phyloP scores from a whole-genome alignment of 2,113 vertebrate species.

The Zingel zingel region DNA sequence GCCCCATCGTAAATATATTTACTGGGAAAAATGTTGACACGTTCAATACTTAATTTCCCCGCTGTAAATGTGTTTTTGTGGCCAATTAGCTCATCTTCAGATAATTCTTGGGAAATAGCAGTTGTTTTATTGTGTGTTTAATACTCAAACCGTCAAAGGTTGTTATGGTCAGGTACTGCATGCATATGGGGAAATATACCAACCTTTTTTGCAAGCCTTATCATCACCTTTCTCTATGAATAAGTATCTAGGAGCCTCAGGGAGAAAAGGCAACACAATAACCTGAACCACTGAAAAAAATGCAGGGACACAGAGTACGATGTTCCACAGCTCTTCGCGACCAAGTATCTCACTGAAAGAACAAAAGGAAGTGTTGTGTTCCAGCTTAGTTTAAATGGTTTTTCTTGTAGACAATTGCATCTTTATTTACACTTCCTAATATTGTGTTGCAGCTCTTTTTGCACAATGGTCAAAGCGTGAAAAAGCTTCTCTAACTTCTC shows the following conservation, averaged over 20 bases:
- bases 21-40: too few relatives aligned
- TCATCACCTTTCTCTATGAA: conserved; percentile 82
- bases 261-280: conserved; percentile 77
- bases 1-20: too few relatives aligned
- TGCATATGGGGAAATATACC: conserved; percentile 3
- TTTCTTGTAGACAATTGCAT: too few relatives aligned
- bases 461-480: background rate
- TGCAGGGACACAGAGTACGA: conserved; percentile 75
- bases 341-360: conserved; percentile 82
- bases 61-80: background rate
- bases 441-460: background rate
- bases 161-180: background rate
- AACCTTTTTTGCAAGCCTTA: conserved; percentile 79
- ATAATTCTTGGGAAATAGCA: background rate
- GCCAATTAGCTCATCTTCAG: background rate
- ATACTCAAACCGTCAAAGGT: background rate
- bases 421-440: background rate
- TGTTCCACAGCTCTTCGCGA: conserved; percentile 77
- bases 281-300: conserved; percentile 75
- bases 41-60: too few relatives aligned
- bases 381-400: background rate
- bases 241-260: conserved; percentile 83
- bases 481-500: background rate
- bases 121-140: background rate
- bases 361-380: background rate